Evolutionary conservation across 2,113 vertebrate species (phyloP), one percentile per base, ranked within the genome.

Genomic region (Suricata suricatta): DNA sequence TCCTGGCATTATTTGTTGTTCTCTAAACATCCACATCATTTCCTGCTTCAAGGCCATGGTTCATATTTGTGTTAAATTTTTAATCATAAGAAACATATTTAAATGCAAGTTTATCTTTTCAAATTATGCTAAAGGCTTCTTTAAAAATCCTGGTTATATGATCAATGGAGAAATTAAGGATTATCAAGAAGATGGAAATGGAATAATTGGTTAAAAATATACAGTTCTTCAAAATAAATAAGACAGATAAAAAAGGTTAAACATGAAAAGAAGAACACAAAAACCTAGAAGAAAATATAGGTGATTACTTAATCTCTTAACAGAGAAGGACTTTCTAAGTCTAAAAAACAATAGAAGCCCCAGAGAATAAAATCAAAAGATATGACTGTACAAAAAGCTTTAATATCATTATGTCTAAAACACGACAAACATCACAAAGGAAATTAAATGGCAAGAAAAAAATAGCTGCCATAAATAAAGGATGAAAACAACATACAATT

Each of bases 41-140:
- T 93, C 87, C 83, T 92, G 52, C 68, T 97, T 76, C n/a, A 31
- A 88, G 63, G 68, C 35, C 44, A 80, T 69, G 33, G 52, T 63
- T 96, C 63, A 50, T 38, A 54, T 89, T 94, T 83, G 25, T 57
- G 35, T 66, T 96, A 96, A 84, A 96, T 57, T 95, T 97, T 92
- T 91, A 91, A 97, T 96, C 44, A 95, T 47, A 95, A 92, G 92
- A 82, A 96, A 76, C 60, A 88, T 71, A 57, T 68, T 95, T 93
- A 79, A 93, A 91, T 74, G 41, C 52, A 91, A 50, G 79, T 77
- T 92, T 63, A 69, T 71, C 93, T 90, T 87, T 96, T 90, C 92
- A 95, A 84, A 94, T 80, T 74, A 88, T 35, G 41, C 50, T 60
- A 60, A 88, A 80, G 31, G 2, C 35, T 72, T 66, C 79, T 97